Percentiles rank a stretch among this genome's conserved stretches.
Conservation (phyloP, 2,888 invertebrate species). For the Scaptomyza caliginosa region DNA sequence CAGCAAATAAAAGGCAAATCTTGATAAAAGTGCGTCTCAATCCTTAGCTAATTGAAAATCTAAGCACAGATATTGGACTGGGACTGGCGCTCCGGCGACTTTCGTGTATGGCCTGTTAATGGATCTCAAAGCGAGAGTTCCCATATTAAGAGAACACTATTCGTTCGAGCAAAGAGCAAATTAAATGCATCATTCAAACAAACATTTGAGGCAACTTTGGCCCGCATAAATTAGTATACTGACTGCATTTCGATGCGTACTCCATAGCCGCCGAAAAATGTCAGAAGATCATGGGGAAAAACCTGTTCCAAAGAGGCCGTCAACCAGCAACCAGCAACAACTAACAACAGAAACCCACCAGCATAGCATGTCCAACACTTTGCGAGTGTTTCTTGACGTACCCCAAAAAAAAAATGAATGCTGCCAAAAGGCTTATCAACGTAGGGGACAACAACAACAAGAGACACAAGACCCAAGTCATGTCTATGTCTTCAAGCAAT, state of each 20-base stretch:
- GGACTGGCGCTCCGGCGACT: slow-evolving; percentile 32
- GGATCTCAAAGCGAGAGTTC: slow-evolving; percentile 8
- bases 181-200: slow-evolving; percentile 71
- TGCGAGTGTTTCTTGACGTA: slow-evolving; percentile 62
- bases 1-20: no score
- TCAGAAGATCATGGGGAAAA: slow-evolving; percentile 39
- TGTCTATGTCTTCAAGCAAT: slow-evolving; percentile 30
- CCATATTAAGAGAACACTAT: slow-evolving; percentile 37
- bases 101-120: slow-evolving; percentile 50
- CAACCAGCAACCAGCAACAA: slow-evolving; percentile 1
- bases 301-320: slow-evolving; percentile 24
- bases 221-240: slow-evolving; percentile 74
- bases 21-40: no score
- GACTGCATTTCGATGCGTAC: slow-evolving; percentile 52
- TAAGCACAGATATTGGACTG: neutral
- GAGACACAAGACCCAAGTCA: slow-evolving; percentile 27
- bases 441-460: slow-evolving; percentile 52
- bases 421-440: slow-evolving; percentile 72
- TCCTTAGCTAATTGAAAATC: neutral
- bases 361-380: slow-evolving; percentile 73
- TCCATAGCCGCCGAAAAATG: slow-evolving; percentile 32
- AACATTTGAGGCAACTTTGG: slow-evolving; percentile 56
- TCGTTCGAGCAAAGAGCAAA: slow-evolving; percentile 40
- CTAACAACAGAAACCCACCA: slow-evolving; percentile 49
- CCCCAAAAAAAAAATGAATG: slow-evolving; percentile 7